Evolutionary conservation across 2,113 vertebrate species (phyloP), one percentile per base, ranked within the genome.

Genomic region (Microtus montanus): DNA sequence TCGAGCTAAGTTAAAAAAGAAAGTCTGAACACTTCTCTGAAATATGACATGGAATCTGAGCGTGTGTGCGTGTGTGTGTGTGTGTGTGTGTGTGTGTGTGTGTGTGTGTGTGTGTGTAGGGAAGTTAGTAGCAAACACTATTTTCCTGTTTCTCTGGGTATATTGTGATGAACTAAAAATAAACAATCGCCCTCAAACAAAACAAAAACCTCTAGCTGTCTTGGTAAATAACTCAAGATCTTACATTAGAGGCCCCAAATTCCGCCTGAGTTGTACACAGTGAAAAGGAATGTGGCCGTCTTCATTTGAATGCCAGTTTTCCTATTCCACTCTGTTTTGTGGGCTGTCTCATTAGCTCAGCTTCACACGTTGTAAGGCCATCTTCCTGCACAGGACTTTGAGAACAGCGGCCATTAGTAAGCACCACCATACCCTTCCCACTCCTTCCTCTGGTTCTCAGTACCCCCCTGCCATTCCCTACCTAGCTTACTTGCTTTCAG

Each of bases 141-240:
- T 90, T 94, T 93, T 54, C 83, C 58, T 82, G 80, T 47, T 92
- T 91, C 47, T 91, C 30, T 63, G 41, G 61, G 63, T 83, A 70
- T 52, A 64, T 19, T 49, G 1, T 70, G 52, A 91, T 73, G 35
- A 95, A 83, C 13, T 44, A 77, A 70, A 26, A 52, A 79, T 14
- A 71, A 54, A 58, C 17, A 58, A 41, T 58, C 3, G 14, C 6
- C 26, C 15, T 5, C 24, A 71, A 17, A n/a, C 15, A 71, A 71
- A 83, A 22, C 38, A 83, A 83, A 83, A 38, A 20, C 9, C 17
- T 2, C 38, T 52, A 3, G 49, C 63, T 52, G 64, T 93, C 58
- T 90, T 49, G 82, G 87, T 12, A 92, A 92, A 92, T 73, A 92
- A 91, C n/a, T 28, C 61, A 87, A 89, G 14, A 4, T 58, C 85